A percentile compares a stretch with the other conserved stretches of the same genome.
Evolutionary conservation across 2,113 vertebrate species (phyloP).

Genomic region (Bombycilla garrulus): DNA sequence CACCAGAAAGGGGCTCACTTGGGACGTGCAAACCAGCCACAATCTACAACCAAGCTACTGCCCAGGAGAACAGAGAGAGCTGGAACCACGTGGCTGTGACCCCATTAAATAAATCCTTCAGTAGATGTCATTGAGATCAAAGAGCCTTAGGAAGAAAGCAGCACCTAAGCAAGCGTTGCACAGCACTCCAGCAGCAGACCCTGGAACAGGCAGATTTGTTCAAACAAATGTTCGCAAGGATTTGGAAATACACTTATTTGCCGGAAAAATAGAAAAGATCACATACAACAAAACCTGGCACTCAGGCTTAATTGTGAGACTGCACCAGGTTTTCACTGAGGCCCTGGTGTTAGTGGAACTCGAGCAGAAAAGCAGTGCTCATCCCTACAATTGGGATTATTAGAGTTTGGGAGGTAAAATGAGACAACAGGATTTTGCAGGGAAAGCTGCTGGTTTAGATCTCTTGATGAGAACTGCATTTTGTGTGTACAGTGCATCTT

Average conservation of each 20-base stretch:
- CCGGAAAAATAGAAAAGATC: neutral
- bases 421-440: neutral
- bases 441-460: neutral
- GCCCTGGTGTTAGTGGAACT: neutral
- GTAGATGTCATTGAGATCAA: neutral
- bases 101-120: fast-evolving
- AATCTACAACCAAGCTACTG: neutral
- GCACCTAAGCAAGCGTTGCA: neutral
- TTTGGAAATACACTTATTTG: neutral
- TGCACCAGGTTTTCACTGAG: neutral
- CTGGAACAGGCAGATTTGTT: neutral
- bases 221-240: neutral
- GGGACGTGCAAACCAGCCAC: neutral
- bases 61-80: neutral
- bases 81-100: fast-evolving
- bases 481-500: neutral
- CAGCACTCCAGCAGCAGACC: neutral
- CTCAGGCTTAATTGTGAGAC: neutral
- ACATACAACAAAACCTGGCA: neutral
- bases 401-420: neutral
- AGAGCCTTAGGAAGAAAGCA: neutral
- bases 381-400: neutral
- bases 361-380: neutral
- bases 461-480: neutral
- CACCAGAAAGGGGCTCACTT: neutral